phyloP scores from a whole-genome alignment of 2,888 invertebrate genomes.

The Argyra leucocephala region DNA sequence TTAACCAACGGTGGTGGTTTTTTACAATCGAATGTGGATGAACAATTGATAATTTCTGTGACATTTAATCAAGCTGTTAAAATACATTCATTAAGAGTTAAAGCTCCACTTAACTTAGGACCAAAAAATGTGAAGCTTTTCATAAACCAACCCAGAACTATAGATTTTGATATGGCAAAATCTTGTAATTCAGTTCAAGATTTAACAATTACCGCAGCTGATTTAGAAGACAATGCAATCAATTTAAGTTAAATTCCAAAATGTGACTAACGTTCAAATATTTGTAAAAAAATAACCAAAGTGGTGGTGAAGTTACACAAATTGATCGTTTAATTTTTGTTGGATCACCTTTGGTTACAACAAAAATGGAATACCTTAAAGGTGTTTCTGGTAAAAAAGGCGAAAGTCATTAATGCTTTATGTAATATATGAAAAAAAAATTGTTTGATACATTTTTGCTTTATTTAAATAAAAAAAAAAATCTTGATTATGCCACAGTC shows the following conservation, averaged over 20 bases:
- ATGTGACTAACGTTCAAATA: slow-evolving; percentile 88
- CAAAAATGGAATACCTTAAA: slow-evolving; percentile 96
- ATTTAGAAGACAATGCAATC: slow-evolving; percentile 75
- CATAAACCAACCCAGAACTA: slow-evolving; percentile 90
- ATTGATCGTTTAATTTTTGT: slow-evolving; percentile 81
- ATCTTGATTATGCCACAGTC: no score
- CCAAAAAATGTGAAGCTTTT: slow-evolving; percentile 93
- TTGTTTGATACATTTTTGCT: no score
- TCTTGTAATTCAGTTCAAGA: slow-evolving; percentile 79
- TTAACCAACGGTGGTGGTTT: slow-evolving; percentile 58
- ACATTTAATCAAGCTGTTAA: slow-evolving; percentile 86
- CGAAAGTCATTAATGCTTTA: slow-evolving; percentile 83
- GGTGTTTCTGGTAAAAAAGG: slow-evolving; percentile 87
- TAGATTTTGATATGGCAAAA: slow-evolving; percentile 93
- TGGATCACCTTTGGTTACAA: slow-evolving; percentile 83
- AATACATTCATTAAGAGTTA: slow-evolving; percentile 87
- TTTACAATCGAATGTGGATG: slow-evolving; percentile 88
- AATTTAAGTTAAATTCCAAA: slow-evolving; percentile 96
- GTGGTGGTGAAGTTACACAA: slow-evolving; percentile 75
- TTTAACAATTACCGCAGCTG: slow-evolving; percentile 71
- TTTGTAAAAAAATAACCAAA: slow-evolving; percentile 84
- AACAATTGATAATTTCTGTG: slow-evolving; percentile 78
- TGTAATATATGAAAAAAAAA: no score
- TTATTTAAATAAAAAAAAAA: no score
- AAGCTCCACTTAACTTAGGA: slow-evolving; percentile 77